phyloP scores from a whole-genome alignment of 2,888 invertebrate species.

The Dolomedes plantarius region DNA sequence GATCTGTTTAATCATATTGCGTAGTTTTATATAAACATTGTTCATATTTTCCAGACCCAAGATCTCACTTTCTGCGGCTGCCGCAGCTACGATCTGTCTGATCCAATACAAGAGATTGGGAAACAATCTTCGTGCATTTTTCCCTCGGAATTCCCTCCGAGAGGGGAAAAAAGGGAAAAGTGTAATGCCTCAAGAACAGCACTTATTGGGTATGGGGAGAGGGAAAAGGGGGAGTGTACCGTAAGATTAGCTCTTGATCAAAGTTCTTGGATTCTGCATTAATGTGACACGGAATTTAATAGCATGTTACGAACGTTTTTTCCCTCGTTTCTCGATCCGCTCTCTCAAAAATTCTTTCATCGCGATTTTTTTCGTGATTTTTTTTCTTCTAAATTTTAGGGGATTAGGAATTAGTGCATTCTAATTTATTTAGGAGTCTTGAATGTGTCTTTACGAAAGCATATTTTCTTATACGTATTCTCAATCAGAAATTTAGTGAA shows the following conservation, averaged over 20 bases:
- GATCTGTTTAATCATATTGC: conserved; percentile 7
- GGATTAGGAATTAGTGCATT: too few species aligned
- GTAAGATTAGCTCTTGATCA: conserved; percentile 8
- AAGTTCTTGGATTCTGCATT: neutral
- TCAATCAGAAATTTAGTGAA: too few species aligned
- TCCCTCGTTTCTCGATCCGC: neutral
- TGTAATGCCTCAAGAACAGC: neutral
- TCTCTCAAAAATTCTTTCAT: too few species aligned
- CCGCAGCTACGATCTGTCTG: conserved; percentile 27
- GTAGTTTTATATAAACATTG: conserved; percentile 17
- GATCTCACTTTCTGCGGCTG: neutral
- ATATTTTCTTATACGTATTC: too few species aligned
- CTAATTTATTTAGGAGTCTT: too few species aligned
- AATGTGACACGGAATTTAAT: neutral
- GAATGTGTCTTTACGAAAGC: too few species aligned
- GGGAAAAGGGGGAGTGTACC: neutral
- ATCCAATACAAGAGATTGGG: conserved; percentile 29
- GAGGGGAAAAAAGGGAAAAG: neutral
- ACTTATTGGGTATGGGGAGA: neutral
- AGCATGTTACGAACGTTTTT: neutral
- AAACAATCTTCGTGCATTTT: conserved; percentile 33
- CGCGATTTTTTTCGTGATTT: too few species aligned
- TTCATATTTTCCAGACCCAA: neutral
- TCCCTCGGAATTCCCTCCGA: neutral
- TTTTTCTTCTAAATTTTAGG: too few species aligned